Base-by-base conservation (phyloP, 2,888 invertebrate species). In the Stomorhina lunata region DNA sequence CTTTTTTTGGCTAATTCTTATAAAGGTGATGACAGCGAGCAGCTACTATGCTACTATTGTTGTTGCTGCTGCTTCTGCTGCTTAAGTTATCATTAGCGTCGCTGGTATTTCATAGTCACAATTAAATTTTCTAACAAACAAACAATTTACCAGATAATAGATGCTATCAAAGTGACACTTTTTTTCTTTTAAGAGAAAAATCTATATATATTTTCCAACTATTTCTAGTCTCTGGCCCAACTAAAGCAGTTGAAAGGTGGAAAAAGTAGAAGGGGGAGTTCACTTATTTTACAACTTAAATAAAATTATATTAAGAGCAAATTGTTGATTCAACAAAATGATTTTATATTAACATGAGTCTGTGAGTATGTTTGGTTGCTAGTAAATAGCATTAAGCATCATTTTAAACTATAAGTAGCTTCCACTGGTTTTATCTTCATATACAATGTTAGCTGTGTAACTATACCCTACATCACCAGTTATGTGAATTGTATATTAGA, bases 111-210 rank as follows among this genome's bases (percentile, higher is more conserved):
- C 80, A 65, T 55, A 81, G 83, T 43, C 71, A 68, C 84, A 85
- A 85, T 84, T 84, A 85, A 83, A 82, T 75, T 81, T 85, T 82
- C 82, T n/a, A n/a, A n/a, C n/a, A 81, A 84, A 71, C 82, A 84
- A 84, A 82, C 79, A 82, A 84, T 84, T 82, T 83, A 73, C 53
- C 73, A 84, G 84, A 85, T 85, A 84, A 83, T 69, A 76, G 72
- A 79, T 84, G 69, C 65, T 69, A 80, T 72, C 57, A 78, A 65
- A 53, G 65, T 69, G 61, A 37, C 43, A 65, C 65, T 40, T 22
- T 72, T 72, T 61, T 76, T 73, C 73, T 63, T 73, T 72, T 63
- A 57, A 34, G 37, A 65, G 65, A 57, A 57, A 65, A 57, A n/a
- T n/a, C n/a, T n/a, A n/a, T n/a, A n/a, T n/a, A n/a, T n/a, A n/a